Base-by-base conservation (phyloP, 1,140 invertebrate species). In the Bradysia coprophila region DNA sequence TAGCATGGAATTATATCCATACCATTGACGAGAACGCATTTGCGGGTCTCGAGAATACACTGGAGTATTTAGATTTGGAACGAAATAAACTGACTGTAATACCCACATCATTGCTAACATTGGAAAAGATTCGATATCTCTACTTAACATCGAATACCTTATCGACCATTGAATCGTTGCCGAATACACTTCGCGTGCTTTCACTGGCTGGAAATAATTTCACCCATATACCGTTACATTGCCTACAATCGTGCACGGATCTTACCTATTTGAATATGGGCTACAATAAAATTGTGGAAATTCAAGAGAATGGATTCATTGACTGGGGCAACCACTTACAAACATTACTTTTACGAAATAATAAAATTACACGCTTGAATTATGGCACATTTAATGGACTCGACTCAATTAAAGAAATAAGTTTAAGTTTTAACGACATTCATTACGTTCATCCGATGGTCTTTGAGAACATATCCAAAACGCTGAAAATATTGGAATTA, bases 401-500 rank as follows among this genome's bases (percentile, higher is more conserved):
- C 31, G 71, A 70, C 34, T 72, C 77, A 47, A 64, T 92, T 40
- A 76, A 79, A 52, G 87, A 92, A 59, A 72, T 93, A 21, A 87
- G 82, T 59, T 62, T 93, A 32, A 88, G 83, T 45, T 92, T 90
- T 58, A 92, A 92, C 59, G 78, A 82, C 49, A 66, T 93, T 24
- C 72, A 73, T 43, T 76, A 82, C 44, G 66, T 87, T 22, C 78
- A 86, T 53, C 69, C 75, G 9, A 67, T 81, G 43, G 76, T 83
- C 6, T 88, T 91, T 51, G 63, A 69, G 16, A 80, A 81, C 45
- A 66, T 85, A 24, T 71, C 76, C 23, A 65, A 71, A 4, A 75
- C 70, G n/a, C 61, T 92, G 6, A 78, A 85, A 54, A 82, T 81
- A 42, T 64, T 92, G 16, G 87, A 91, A 56, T 68, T 88, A 32